Percentiles rank a stretch among this genome's conserved stretches.
These are phyloP conservation scores for Drosophila mulleri DNA, from an alignment of 2,888 invertebrate species.

Conservation along the genomic window DNA sequence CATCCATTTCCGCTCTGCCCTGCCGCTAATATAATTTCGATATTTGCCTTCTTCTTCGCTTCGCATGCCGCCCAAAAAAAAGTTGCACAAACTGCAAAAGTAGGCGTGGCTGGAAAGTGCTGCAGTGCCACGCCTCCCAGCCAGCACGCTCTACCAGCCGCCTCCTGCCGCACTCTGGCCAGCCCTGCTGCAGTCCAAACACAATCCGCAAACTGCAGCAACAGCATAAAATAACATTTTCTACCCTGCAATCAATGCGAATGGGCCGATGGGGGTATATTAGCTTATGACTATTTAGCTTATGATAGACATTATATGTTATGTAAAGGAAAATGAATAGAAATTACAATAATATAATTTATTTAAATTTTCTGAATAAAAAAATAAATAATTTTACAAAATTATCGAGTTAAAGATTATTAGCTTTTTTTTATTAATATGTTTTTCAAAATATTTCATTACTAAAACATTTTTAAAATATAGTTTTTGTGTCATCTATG, in stretches of 20 bases:
- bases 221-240: constrained; percentile 50
- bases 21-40: constrained; percentile 74
- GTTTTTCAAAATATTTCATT: no score
- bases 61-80: constrained; percentile 1
- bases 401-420: no score
- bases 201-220: constrained; percentile 71
- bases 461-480: no score
- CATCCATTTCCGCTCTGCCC: constrained; percentile 63
- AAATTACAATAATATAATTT: no score
- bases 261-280: not conserved
- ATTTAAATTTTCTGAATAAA: no score
- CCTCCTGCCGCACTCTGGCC: not conserved
- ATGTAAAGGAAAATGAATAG: no score
- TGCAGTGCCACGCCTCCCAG: constrained; percentile 53
- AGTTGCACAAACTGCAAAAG: not conserved
- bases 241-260: constrained; percentile 9
- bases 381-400: no score
- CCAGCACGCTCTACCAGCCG: not conserved
- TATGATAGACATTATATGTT: no score
- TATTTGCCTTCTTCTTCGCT: constrained; percentile 38
- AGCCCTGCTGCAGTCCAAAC: constrained; percentile 32
- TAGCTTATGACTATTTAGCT: no score
- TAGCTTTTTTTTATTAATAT: no score
- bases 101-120: constrained; percentile 70
- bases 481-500: no score